Conservation (phyloP, 1,140 invertebrate species). For the Chlorops oryzae region DNA sequence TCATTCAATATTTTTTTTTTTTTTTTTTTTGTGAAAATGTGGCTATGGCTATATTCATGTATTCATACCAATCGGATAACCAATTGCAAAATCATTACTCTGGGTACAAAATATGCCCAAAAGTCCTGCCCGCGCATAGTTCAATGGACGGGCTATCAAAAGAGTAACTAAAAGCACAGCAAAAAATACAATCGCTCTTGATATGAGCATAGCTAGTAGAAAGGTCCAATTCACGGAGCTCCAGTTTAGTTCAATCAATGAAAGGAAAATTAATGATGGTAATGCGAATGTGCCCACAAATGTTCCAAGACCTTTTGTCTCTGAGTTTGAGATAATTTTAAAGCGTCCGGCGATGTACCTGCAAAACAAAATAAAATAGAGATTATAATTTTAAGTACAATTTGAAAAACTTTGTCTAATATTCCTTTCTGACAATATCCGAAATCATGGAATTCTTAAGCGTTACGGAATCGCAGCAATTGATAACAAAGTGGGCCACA, state of each 20-base stretch:
- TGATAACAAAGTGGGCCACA: no score
- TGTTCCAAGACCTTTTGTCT: conserved; percentile 85
- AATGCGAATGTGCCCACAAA: conserved; percentile 92
- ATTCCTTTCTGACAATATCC: no score
- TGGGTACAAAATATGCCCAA: conserved; percentile 95
- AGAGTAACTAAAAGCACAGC: conserved; percentile 72
- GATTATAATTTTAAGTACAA: conserved; percentile 11
- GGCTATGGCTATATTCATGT: no score
- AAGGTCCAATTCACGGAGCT: conserved; percentile 84
- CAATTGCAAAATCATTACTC: conserved; percentile 97
- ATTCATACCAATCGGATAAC: conserved; percentile 85
- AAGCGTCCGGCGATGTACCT: conserved; percentile 86
- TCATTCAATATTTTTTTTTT: background rate
- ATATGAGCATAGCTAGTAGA: conserved; percentile 73
- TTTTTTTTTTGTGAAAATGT: no score
- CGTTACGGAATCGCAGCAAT: no score
- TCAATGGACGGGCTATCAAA: conserved; percentile 69
- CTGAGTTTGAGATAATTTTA: conserved; percentile 73
- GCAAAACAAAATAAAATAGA: conserved; percentile 40
- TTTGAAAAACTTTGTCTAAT: no score
- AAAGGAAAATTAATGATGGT: conserved; percentile 87
- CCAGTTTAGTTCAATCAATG: conserved; percentile 80
- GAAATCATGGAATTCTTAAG: no score
- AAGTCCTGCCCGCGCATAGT: conserved; percentile 78
- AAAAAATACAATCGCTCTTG: conserved; percentile 83